Evolutionary conservation across 2,113 vertebrate species (phyloP), one percentile per base, ranked within the genome.

Genomic region (Aptenodytes patagonicus): DNA sequence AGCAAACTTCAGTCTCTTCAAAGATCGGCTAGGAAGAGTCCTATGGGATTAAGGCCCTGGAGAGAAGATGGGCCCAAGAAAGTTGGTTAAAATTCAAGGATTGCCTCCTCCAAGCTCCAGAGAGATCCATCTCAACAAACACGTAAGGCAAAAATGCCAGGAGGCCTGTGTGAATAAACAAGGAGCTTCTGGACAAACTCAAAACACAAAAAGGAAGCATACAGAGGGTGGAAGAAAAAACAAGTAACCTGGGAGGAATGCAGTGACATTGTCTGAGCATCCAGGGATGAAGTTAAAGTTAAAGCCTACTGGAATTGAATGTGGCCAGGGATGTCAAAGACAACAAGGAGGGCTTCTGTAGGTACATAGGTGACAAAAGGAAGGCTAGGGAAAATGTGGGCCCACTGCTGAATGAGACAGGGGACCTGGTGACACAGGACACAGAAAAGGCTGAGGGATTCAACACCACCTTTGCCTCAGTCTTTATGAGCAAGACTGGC

Each of bases 401-500:
- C n/a, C 60, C 13, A 11, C n/a, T 61, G 58, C 60, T 64, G n/a
- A 52, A 70, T 13, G 9, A 75, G 29, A 44, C 1, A 9, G 19
- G 14, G 46, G 13, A 60, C 9, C 31, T 54, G 10, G 13, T 49
- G 14, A 90, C 7, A 66, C 1, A 25, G 14, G 47, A 61, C 31
- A 49, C 2, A 2, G 42, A 17, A 57, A 70, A 47, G 16, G 20
- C 26, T 34, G 38, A 66, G 12, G n/a, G 44, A 46, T 46, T 46
- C 44, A 46, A 46, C 18, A 18, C 44, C 44, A 46, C 44, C 58
- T 60, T 60, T 61, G 54, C 13, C 36, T 85, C 61, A 54, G 38
- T 0, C 62, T 62, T 49, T 25, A 32, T 2, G 4, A n/a, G 32
- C 20, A 52, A 47, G 72, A 47, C 3, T 0, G 4, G 29, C 42